Evolutionary conservation across 92 coral and sea anemone genomes (phyloP), one percentile per base, ranked within the genome.

Genomic region (Palythoa grandis): DNA sequence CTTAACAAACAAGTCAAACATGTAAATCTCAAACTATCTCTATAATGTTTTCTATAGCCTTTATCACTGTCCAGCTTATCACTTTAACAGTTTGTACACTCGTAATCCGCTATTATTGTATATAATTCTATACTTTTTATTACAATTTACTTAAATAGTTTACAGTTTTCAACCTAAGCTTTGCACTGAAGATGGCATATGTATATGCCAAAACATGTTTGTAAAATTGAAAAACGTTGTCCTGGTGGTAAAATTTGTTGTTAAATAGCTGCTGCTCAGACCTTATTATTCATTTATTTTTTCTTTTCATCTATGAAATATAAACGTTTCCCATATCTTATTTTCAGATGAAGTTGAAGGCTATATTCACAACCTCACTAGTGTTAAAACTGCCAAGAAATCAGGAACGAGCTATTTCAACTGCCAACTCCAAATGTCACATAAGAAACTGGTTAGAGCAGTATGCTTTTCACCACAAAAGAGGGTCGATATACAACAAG

Each of bases 381-480:
- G 68, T 52, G 82, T 76, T 76, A 76, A 54, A 76, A 76, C 68
- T 76, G 5, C 82, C 82, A 53, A 80, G 60, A 80, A 80, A 69
- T 80, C 85, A 61, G 79, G 75, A 67, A 88, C 87, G 56, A 87
- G 85, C 82, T 83, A 89, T 88, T 87, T 92, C 79, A 88, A 89
- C 85, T 86, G 90, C 89, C 88, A 84, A 72, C 86, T 89, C 70
- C 95, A 92, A 82, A 87, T 87, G 70, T 82, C 85, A 77, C 50
- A 88, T 74, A 79, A 93, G 53, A 82, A 90, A 86, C 83, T 88
- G n/a, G 88, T 93, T 39, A 87, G 89, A 77, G 84, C 84, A 72
- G 90, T 93, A 63, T 91, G 93, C 86, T 93, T 85, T 83, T 90
- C 93, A 67, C 93, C 93, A 16, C 86, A 86, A 82, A 92, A 90